These are phyloP conservation scores for Raja brachyura DNA, from an alignment of 2,113 vertebrate genomes.

Conservation along the genomic window DNA sequence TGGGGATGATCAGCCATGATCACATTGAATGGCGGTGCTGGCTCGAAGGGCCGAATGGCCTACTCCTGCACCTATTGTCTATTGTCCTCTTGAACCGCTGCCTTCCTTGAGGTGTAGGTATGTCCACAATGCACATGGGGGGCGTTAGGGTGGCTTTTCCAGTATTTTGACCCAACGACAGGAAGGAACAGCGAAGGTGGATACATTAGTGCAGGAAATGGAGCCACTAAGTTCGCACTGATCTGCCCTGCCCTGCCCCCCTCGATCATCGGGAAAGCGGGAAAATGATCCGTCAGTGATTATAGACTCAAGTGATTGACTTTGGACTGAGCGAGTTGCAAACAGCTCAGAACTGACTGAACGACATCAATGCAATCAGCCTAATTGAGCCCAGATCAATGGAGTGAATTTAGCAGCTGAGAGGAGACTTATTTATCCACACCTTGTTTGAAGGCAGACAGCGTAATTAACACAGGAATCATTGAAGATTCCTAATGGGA, in stretches of 20 bases:
- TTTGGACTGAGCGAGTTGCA: background rate
- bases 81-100: no score
- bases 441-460: background rate
- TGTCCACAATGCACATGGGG: no score
- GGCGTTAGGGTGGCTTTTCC: no score
- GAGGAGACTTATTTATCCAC: background rate
- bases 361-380: background rate
- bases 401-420: background rate
- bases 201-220: background rate
- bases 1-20: no score
- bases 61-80: no score
- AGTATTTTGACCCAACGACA: no score
- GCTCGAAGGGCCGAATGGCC: no score
- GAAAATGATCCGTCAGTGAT: background rate
- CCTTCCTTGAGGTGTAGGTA: no score
- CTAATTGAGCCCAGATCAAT: background rate
- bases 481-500: background rate
- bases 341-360: background rate
- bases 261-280: background rate
- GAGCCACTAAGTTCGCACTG: background rate
- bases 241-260: background rate
- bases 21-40: no score
- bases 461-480: background rate
- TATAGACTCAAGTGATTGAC: background rate
- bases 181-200: no score